Evolutionary conservation across 2,888 invertebrate genomes (phyloP).

Genomic region (Sympetrum striolatum): DNA sequence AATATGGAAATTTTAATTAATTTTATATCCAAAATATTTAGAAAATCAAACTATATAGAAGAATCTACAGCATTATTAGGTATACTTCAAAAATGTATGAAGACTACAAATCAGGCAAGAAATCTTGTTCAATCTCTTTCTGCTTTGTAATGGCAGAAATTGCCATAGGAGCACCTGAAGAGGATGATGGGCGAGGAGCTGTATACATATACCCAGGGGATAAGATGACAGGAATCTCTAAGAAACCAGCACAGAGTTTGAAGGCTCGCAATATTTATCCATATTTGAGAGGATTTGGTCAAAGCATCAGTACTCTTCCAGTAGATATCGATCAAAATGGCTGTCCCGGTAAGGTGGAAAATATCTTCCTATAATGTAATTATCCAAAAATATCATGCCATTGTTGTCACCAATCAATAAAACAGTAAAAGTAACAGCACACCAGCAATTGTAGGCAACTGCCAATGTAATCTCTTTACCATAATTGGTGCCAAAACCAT

Average conservation of each 20-base stretch:
- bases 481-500: neutral
- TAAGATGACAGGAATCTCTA: conserved; percentile 58
- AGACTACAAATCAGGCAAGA: too few species aligned
- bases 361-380: neutral
- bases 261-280: conserved; percentile 57
- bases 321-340: conserved; percentile 68
- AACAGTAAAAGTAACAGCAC: too few species aligned
- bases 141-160: conserved; percentile 60
- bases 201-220: conserved; percentile 70
- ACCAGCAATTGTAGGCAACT: neutral
- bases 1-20: too few species aligned
- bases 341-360: conserved; percentile 63
- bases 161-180: conserved; percentile 71
- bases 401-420: too few species aligned
- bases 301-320: conserved; percentile 65
- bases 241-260: conserved; percentile 63
- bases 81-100: too few species aligned
- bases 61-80: too few species aligned
- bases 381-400: too few species aligned
- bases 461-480: neutral
- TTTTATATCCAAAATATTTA: too few species aligned
- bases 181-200: conserved; percentile 65
- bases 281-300: conserved; percentile 65
- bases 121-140: too few species aligned
- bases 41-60: too few species aligned